phyloP scores from a whole-genome alignment of 2,888 invertebrate genomes.

The Hemistola chrysoprasaria region DNA sequence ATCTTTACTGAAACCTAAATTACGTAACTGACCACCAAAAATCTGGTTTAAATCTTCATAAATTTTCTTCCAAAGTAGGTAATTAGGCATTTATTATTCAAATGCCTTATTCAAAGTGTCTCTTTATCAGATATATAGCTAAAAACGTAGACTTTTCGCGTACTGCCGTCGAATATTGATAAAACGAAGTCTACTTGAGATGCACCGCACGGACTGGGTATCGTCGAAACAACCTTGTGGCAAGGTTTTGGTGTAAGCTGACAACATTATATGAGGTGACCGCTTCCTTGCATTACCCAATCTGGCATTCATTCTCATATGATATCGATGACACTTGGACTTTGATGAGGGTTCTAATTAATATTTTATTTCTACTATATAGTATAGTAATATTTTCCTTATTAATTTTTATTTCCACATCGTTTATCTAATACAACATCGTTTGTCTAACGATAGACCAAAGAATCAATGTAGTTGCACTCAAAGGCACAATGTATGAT shows the following conservation, averaged over 20 bases:
- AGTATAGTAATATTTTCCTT: too few species aligned
- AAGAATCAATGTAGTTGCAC: too few species aligned
- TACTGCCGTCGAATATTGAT: constrained; percentile 31
- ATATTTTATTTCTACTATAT: too few species aligned
- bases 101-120: constrained; percentile 18
- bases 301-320: constrained; percentile 16
- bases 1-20: constrained; percentile 3
- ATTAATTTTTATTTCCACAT: constrained; percentile 10
- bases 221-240: constrained; percentile 65
- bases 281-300: constrained; percentile 30
- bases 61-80: constrained; percentile 19
- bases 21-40: constrained; percentile 4
- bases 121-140: constrained; percentile 22
- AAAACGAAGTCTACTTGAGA: constrained; percentile 62
- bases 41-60: constrained; percentile 17
- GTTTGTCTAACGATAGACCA: too few species aligned
- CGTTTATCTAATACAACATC: too few species aligned
- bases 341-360: constrained; percentile 2
- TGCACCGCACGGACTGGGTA: constrained; percentile 61
- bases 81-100: constrained; percentile 22
- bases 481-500: too few species aligned
- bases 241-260: constrained; percentile 61
- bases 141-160: constrained; percentile 23
- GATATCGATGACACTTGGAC: constrained; percentile 7
- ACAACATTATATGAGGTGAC: constrained; percentile 41